Percentiles rank a stretch among this genome's conserved stretches.
phyloP scores from a whole-genome alignment of 2,113 vertebrate species.

The Corapipo altera region DNA sequence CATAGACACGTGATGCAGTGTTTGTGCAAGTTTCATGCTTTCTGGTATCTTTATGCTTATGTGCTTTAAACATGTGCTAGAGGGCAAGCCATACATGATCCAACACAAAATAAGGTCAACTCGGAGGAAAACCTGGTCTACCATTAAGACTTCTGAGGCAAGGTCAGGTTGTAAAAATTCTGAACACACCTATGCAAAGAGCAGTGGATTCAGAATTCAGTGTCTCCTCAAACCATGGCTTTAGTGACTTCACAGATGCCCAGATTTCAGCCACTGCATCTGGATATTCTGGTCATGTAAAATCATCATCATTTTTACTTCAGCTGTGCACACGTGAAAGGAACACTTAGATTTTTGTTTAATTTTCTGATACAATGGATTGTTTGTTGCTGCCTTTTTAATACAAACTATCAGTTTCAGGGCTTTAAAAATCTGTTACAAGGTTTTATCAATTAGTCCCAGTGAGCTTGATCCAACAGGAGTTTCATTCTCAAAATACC shows the following conservation, averaged over 20 bases:
- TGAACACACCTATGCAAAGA: not conserved
- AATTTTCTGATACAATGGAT: not conserved
- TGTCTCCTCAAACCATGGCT: not conserved
- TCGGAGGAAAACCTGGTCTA: not conserved
- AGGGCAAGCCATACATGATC: not conserved
- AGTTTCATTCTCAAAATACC: not conserved
- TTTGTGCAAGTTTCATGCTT: not conserved
- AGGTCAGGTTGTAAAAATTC: not conserved
- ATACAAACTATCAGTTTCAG: not conserved
- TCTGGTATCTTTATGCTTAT: not conserved
- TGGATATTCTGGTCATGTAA: not conserved
- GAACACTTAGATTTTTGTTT: not conserved
- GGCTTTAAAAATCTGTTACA: not conserved
- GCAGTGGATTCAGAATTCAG: not conserved
- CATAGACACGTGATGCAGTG: rapidly evolving
- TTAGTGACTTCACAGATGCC: not conserved
- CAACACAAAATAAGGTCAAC: not conserved
- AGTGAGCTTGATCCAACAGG: not conserved
- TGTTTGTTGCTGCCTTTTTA: not conserved
- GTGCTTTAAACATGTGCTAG: not conserved
- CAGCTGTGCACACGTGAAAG: rapidly evolving
- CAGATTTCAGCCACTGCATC: not conserved
- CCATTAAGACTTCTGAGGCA: not conserved
- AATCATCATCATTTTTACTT: not conserved
- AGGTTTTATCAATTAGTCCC: not conserved